Conservation (phyloP, 2,797 vertebrate species). For the Hyperoplus immaculatus region DNA sequence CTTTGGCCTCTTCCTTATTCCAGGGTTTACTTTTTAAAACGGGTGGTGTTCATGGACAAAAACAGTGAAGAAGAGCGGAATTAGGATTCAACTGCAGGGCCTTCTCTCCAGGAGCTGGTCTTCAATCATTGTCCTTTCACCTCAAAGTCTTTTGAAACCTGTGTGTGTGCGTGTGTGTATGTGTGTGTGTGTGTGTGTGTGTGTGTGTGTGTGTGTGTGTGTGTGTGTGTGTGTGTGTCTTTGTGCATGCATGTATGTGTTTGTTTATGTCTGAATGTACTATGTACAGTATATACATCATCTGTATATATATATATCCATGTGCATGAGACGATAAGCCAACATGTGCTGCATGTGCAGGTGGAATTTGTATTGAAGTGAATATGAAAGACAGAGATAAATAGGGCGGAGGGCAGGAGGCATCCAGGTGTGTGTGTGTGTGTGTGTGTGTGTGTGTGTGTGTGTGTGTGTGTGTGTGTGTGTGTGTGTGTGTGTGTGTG, state of each 20-base stretch:
- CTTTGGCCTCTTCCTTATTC: background rate
- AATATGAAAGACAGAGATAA: conserved; percentile 45
- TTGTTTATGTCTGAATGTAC: conserved; percentile 19
- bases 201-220: conserved; percentile 5
- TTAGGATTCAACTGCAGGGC: conserved; percentile 12
- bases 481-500: background rate
- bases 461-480: conserved; percentile 20
- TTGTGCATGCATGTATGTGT: background rate
- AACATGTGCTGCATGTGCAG: conserved; percentile 20
- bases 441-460: conserved; percentile 26
- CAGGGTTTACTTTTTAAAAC: conserved; percentile 7
- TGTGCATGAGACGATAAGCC: conserved; percentile 21
- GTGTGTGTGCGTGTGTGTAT: conserved; percentile 11
- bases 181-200: conserved; percentile 6
- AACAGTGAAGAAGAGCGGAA: background rate
- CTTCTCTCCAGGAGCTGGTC: conserved; percentile 33
- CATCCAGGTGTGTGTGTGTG: conserved; percentile 47
- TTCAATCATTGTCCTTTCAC: conserved; percentile 31
- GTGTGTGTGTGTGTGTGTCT: conserved; percentile 19
- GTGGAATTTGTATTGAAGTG: conserved; percentile 17
- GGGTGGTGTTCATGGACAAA: conserved; percentile 19
- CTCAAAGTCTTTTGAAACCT: conserved; percentile 33
- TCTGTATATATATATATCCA: conserved; percentile 18
- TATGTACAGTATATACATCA: conserved; percentile 58
- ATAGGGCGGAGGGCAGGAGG: conserved; percentile 42